Evolutionary conservation across 1,140 invertebrate species (phyloP).

Genomic region (Drosophila prosaltans): DNA sequence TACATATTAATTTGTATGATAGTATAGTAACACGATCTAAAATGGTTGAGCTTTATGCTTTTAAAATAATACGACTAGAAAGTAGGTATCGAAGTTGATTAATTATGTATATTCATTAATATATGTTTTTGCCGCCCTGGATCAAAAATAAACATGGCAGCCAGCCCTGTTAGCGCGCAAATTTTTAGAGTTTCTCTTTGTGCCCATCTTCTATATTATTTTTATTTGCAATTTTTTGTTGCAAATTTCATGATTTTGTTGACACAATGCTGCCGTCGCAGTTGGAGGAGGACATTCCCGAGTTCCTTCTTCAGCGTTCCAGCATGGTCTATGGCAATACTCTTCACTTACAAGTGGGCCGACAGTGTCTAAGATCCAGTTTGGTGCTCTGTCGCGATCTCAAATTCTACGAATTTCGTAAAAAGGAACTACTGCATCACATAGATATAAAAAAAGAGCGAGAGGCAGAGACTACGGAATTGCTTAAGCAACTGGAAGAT

Average conservation of each 20-base stretch:
- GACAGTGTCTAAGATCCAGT: constrained; percentile 16
- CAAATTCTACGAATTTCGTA: constrained; percentile 60
- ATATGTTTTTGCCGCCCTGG: neutral
- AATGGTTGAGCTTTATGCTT: too few relatives aligned
- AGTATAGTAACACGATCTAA: too few relatives aligned
- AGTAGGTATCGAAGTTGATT: too few relatives aligned
- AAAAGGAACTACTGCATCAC: constrained; percentile 52
- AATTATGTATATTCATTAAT: too few relatives aligned
- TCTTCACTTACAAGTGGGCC: constrained; percentile 29
- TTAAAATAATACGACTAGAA: too few relatives aligned
- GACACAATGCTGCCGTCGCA: constrained; percentile 41
- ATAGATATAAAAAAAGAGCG: constrained; percentile 36
- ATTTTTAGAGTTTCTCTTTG: constrained; percentile 10
- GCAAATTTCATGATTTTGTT: neutral
- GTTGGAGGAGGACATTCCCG: constrained; percentile 52
- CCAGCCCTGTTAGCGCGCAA: constrained; percentile 11
- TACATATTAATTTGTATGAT: too few relatives aligned
- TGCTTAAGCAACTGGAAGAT: constrained; percentile 15
- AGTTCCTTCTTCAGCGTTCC: constrained; percentile 48
- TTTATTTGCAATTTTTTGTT: constrained; percentile 4
- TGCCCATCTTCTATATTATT: constrained; percentile 21
- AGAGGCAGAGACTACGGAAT: constrained; percentile 5
- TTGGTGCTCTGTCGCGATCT: constrained; percentile 45
- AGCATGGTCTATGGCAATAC: constrained; percentile 47
- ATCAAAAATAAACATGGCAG: neutral